Evolutionary conservation across 2,888 invertebrate species (phyloP).

Genomic region (Amblyjoppa proteus): DNA sequence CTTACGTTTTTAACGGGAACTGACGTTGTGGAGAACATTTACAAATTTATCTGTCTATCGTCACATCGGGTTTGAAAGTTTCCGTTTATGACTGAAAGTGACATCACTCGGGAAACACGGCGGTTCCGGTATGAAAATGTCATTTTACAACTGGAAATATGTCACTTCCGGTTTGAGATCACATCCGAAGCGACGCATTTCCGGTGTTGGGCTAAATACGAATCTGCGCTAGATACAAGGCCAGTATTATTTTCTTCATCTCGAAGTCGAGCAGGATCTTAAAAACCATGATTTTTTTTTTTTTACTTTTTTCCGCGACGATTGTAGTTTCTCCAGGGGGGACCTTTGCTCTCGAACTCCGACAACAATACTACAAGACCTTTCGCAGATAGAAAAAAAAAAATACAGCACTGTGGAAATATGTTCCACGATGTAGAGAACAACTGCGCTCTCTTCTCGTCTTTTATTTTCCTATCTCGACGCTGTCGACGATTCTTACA

Average conservation of each 20-base stretch:
- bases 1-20: too few relatives aligned
- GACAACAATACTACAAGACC: background rate
- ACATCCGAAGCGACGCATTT: background rate
- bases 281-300: background rate
- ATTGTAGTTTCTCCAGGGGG: background rate
- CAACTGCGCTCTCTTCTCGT: background rate
- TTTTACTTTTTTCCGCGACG: background rate
- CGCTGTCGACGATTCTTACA: background rate
- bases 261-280: background rate
- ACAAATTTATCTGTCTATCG: background rate
- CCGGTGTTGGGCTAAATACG: background rate
- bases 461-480: background rate
- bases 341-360: background rate
- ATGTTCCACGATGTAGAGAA: background rate
- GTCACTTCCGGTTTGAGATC: background rate
- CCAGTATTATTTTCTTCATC: background rate
- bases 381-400: background rate
- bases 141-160: background rate
- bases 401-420: background rate
- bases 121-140: background rate
- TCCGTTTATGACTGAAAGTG: too few relatives aligned
- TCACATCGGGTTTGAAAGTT: background rate
- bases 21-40: too few relatives aligned
- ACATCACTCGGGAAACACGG: too few relatives aligned
- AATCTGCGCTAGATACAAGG: background rate